A percentile compares a stretch with the other conserved stretches of the same genome.
phyloP scores from a whole-genome alignment of 2,113 vertebrate genomes.

The Tinamus guttatus region DNA sequence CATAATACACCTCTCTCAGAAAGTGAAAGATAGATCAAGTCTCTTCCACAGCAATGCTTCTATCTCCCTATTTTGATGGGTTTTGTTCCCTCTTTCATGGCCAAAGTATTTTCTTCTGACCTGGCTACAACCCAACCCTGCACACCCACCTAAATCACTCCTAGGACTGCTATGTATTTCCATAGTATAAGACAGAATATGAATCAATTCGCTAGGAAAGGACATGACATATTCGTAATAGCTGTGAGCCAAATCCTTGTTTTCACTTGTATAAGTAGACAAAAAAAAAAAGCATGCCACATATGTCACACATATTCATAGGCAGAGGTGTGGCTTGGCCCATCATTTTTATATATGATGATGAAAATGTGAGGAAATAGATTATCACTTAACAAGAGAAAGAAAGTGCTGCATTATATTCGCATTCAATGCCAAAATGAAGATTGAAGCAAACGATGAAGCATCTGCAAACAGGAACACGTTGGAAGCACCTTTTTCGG shows the following conservation, averaged over 20 bases:
- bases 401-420: not conserved
- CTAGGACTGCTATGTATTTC: fast-evolving
- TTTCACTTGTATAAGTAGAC: not conserved
- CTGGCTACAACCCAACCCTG: not conserved
- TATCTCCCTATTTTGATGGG: not conserved
- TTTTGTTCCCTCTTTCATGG: fast-evolving
- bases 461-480: not conserved
- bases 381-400: not conserved
- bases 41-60: not conserved
- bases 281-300: not conserved
- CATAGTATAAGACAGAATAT: not conserved
- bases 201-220: not conserved
- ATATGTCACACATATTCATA: not conserved
- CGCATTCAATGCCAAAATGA: not conserved
- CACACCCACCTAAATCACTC: not conserved
- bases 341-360: fast-evolving
- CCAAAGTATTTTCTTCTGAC: not conserved
- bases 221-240: not conserved
- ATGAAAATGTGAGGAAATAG: not conserved
- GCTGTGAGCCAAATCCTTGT: not conserved
- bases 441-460: not conserved
- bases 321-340: not conserved
- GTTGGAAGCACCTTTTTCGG: not conserved
- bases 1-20: not conserved
- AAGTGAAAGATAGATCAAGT: not conserved